Evolutionary conservation across 2,113 vertebrate genomes (phyloP), one percentile per base, ranked within the genome.

Genomic region (Spea multiplicata): DNA sequence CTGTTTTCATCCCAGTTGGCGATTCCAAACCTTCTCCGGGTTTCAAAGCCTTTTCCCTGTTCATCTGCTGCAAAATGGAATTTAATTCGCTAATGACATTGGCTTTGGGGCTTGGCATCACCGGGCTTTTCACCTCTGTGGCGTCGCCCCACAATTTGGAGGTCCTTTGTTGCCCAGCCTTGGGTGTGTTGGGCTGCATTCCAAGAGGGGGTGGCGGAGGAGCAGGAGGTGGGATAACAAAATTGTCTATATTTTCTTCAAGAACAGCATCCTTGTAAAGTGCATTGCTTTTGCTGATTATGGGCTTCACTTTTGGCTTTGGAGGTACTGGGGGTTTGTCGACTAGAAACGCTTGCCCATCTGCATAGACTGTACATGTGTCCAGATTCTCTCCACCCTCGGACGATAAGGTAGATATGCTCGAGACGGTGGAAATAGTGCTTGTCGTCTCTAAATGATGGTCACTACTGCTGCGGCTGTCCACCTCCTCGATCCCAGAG

Each of bases 31-130:
- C 93, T 52, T 96, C 96, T 82, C 92, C 94, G 0, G 94, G 92
- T 89, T 95, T 97, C 83, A 94, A 85, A 0, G 93, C 91, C 85
- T 94, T 92, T 83, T 97, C 96, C 83, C 95, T 93, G 89, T 96
- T 98, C 93, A 98, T 98, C 79, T 98, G 96, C 87, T 97, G 97
- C 72, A 99, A 92, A 85, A 98, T 97, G 71, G 96, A 98, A 89
- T 97, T 98, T 84, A 99, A 89, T 86, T 99, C 97, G 70, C 93
- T 97, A 89, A 98, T 97, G 12, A 99, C 95, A 17, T 94, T 96
- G 82, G 93, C 95, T 91, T 98, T 99, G 69, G 91, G 88, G 91
- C 97, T 96, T 55, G 95, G 94, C 83, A 94, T 95, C 73, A 94
- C 91, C 0, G 92, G 94, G 86, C 94, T 96, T 84, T 92, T 95